Evolutionary conservation across 1,140 invertebrate species (phyloP).

Genomic region (Calosoma granatense): DNA sequence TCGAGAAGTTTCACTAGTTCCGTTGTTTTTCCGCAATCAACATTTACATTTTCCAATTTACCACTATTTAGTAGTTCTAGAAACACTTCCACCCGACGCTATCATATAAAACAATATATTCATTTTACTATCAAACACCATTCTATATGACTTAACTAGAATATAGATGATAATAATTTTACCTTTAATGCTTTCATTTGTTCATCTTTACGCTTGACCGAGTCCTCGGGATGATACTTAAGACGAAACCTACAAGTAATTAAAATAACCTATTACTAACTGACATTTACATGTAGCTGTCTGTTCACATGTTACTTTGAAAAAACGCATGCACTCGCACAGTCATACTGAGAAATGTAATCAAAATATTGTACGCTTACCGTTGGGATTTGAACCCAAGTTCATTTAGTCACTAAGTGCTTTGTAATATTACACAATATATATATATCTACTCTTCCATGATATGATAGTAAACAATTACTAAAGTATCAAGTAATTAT

Average conservation of each 20-base stretch:
- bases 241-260: constrained; percentile 83
- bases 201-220: constrained; percentile 81
- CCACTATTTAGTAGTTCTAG: constrained; percentile 68
- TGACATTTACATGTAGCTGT: too few relatives aligned
- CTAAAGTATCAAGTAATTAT: too few relatives aligned
- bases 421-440: too few relatives aligned
- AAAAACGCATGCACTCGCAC: constrained; percentile 13
- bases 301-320: constrained; percentile 17
- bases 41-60: constrained; percentile 63
- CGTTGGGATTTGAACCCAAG: too few relatives aligned
- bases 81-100: constrained; percentile 87
- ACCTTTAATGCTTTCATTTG: constrained; percentile 75
- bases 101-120: constrained; percentile 12
- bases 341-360: constrained; percentile 17
- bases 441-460: too few relatives aligned
- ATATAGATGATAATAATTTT: constrained; percentile 19
- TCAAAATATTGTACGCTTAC: too few relatives aligned
- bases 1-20: constrained; percentile 83
- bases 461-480: too few relatives aligned
- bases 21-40: constrained; percentile 85
- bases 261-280: neutral
- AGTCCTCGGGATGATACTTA: constrained; percentile 98
- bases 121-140: constrained; percentile 1
- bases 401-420: too few relatives aligned
- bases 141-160: neutral